Evolutionary conservation across 1,140 invertebrate genomes (phyloP).

Genomic region (Drosophila aff.): DNA sequence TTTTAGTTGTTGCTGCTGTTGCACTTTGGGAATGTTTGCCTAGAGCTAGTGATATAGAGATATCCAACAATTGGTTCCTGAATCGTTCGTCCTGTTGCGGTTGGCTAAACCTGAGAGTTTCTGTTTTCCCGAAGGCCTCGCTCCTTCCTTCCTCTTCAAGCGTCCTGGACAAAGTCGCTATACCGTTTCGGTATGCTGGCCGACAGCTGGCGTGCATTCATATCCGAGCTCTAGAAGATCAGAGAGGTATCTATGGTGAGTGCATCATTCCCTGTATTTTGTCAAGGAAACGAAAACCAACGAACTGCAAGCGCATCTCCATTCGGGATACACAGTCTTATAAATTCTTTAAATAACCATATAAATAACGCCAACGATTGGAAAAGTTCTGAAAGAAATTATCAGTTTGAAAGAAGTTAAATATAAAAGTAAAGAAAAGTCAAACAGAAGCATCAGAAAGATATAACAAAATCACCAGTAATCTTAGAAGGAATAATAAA

Average conservation of each 20-base stretch:
- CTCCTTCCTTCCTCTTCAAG: slow-evolving; percentile 4
- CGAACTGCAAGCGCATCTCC: slow-evolving; percentile 25
- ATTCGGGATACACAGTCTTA: slow-evolving; percentile 44
- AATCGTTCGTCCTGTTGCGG: slow-evolving; percentile 42
- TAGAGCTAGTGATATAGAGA: slow-evolving; percentile 69
- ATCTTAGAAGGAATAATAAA: background rate
- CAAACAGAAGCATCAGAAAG: slow-evolving; percentile 7
- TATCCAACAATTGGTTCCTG: slow-evolving; percentile 59
- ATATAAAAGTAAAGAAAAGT: slow-evolving; percentile 29
- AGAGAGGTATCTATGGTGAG: slow-evolving; percentile 18
- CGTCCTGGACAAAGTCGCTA: slow-evolving; percentile 60
- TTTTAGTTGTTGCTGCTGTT: slow-evolving; percentile 35
- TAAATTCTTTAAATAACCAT: slow-evolving; percentile 73
- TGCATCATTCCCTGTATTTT: background rate
- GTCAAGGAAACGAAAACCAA: slow-evolving; percentile 17
- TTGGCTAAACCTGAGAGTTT: slow-evolving; percentile 14
- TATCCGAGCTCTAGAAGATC: slow-evolving; percentile 80
- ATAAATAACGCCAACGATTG: slow-evolving; percentile 84
- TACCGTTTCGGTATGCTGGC: slow-evolving; percentile 74
- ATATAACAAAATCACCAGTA: slow-evolving; percentile 4
- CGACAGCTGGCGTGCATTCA: slow-evolving; percentile 82
- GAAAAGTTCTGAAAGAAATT: slow-evolving; percentile 83
- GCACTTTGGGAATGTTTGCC: slow-evolving; percentile 69
- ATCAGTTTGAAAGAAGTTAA: slow-evolving; percentile 34
- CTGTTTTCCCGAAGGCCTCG: background rate